Percentiles rank a stretch among this genome's conserved stretches.
phyloP scores from a whole-genome alignment of 2,797 vertebrate genomes.

The Anisognathus igniventris region DNA sequence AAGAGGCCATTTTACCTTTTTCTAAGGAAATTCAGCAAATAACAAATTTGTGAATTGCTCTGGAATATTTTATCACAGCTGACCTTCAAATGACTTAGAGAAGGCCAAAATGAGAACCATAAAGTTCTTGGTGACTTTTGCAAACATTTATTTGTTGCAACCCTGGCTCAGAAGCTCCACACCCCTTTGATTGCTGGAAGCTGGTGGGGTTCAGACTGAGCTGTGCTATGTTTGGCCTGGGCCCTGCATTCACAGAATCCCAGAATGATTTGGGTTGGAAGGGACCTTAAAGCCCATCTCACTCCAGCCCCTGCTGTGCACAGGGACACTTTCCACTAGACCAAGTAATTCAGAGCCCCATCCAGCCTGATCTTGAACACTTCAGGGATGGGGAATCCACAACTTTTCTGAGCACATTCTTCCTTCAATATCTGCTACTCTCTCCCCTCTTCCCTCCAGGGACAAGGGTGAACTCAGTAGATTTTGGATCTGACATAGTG shows the following conservation, averaged over 20 bases:
- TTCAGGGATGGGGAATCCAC: neutral
- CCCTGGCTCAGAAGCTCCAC: neutral
- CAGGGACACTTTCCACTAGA: neutral
- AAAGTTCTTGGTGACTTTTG: neutral
- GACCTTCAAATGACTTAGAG: neutral
- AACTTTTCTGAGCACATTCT: neutral
- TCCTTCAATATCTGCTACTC: neutral
- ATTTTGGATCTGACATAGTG: neutral
- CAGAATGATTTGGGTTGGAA: neutral
- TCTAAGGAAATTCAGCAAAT: neutral
- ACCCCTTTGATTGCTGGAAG: neutral
- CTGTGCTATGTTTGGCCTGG: neutral
- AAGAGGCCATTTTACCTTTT: neutral
- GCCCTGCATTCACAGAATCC: neutral
- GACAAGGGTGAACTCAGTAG: neutral
- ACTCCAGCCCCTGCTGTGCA: neutral
- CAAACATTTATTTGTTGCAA: neutral
- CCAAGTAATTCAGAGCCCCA: neutral
- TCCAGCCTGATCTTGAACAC: neutral
- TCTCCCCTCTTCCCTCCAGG: neutral
- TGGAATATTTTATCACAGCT: neutral
- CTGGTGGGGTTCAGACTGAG: neutral
- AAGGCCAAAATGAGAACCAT: neutral
- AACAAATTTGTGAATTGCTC: neutral
- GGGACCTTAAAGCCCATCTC: neutral